Base-by-base conservation (phyloP, 1,140 invertebrate species). In the Agrypnia vestita region DNA sequence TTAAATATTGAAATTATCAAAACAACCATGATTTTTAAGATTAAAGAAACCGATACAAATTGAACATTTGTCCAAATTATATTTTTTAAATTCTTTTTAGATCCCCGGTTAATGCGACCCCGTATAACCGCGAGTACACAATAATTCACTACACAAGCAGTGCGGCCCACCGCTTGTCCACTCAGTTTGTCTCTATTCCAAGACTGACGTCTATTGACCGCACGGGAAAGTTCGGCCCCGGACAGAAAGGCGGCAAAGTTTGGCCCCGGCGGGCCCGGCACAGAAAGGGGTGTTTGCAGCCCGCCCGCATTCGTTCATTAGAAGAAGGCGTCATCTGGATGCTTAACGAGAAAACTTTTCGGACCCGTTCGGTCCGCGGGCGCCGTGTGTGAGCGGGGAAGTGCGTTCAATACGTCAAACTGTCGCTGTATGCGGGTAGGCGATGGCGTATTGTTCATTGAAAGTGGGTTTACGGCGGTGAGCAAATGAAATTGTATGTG, bases 281-380 rank as follows among this genome's bases (percentile, higher is more conserved):
- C 0, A 35, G 35, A 3, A 35, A 43, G 19, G 61, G 43, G 17
- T 69, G 64, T 69, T 69, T 69, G 46, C 61, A 46, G 43, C n/a
- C 46, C 15, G 17, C 21, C 49, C 49, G 47, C 12, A 15, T 47
- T 47, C 49, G 69, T 13, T 73, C 69, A 73, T 73, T 73, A 73
- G 69, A 15, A 25, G n/a, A 17, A 15, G 17, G 9, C 51, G 47
- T 11, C 69, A 73, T 73, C 69, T 73, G 69, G 47, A 12, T 19
- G 69, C 13, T 53, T 73, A 73, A 73, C 69, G 51, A 73, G 69
- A 73, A 73, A 73, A 73, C 69, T 73, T 73, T 73, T 4, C 15
- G 44, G 43, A 47, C 46, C 17, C 44, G 64, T 69, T 69, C 17
- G 64, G 64, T 69, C 64, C 46, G 46, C 46, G 64, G 46, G 46